Evolutionary conservation across 2,797 vertebrate species (phyloP), one percentile per base, ranked within the genome.

Genomic region (Gallinago nigripennis): DNA sequence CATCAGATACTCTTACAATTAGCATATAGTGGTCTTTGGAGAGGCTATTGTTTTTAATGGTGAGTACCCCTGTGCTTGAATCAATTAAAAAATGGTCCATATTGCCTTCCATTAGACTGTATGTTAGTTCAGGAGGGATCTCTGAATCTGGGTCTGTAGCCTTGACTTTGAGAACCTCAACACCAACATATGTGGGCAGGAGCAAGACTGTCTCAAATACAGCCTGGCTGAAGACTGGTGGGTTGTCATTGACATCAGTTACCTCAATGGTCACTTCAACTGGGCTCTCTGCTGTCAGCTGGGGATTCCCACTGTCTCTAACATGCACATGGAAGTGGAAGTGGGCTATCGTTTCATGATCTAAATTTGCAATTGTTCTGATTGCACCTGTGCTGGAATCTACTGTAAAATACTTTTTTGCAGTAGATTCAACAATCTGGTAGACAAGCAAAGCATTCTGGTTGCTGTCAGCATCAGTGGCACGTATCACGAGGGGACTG

Each of bases 331-430:
- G 99, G 88, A 99, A 99, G 92, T 98, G 98, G 94, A 99, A 99
- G 31, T 78, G 98, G 30, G 98, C 96, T 65, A 99, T 98, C 2
- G 98, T 99, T 97, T 99, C 99, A 20, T 99, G 99, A 97, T 99
- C 99, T 63, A 99, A 97, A 96, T 98, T 98, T 57, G 99, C 98
- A 56, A 99, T 99, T 30, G 99, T 99, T 95, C 99, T 98, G 90
- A 99, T 99, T 3, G 99, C 99, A 18, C 99, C 99, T 9, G 99
- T 99, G 82, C 98, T 99, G 15, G 99, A 99, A 96, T 99, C 99
- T 24, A 99, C 99, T 0, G 99, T 99, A 94, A 99, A 99, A 96
- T 99, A 99, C 88, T 98, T 98, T 85, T 99, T 99, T 77, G 99
- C 99, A 9, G 98, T 99, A 72, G 99, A 99, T 90, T 99, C 99